A percentile compares a stretch with the other conserved stretches of the same genome.
Conservation (phyloP, 2,888 invertebrate genomes). For the Campopleginae sp. region DNA sequence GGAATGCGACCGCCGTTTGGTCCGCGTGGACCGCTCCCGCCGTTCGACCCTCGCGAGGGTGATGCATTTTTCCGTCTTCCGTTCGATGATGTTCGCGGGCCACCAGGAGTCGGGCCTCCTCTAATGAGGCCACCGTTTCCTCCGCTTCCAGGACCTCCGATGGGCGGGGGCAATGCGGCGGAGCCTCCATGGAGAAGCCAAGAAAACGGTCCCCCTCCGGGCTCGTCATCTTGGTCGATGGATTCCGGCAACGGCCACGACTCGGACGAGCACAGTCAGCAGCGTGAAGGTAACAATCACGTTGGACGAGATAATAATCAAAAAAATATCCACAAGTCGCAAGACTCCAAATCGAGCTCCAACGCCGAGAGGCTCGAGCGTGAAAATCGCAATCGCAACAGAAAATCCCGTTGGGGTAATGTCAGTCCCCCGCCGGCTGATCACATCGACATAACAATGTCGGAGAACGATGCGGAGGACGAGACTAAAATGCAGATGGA, state of each 20-base stretch:
- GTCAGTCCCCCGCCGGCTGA: slow-evolving; percentile 73
- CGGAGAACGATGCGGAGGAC: slow-evolving; percentile 63
- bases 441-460: slow-evolving; percentile 56
- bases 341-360: slow-evolving; percentile 66
- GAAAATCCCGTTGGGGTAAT: slow-evolving; percentile 77
- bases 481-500: slow-evolving; percentile 59
- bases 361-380: slow-evolving; percentile 53
- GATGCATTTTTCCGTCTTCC: slow-evolving; percentile 80
- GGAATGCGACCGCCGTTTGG: slow-evolving; percentile 81
- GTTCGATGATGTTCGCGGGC: slow-evolving; percentile 79
- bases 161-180: slow-evolving; percentile 64
- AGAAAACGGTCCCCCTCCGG: slow-evolving; percentile 74
- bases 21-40: slow-evolving; percentile 77
- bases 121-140: slow-evolving; percentile 70
- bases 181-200: slow-evolving; percentile 77
- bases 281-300: slow-evolving; percentile 65
- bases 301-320: slow-evolving; percentile 71
- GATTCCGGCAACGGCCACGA: slow-evolving; percentile 71
- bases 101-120: slow-evolving; percentile 67
- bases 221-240: slow-evolving; percentile 73
- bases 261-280: slow-evolving; percentile 59
- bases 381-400: slow-evolving; percentile 75
- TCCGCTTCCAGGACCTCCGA: slow-evolving; percentile 69
- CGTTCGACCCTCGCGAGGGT: slow-evolving; percentile 78
- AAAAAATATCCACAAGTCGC: slow-evolving; percentile 65